A percentile compares a stretch with the other conserved stretches of the same genome.
Evolutionary conservation across 2,888 invertebrate genomes (phyloP).

Genomic region (Archips xylosteana): DNA sequence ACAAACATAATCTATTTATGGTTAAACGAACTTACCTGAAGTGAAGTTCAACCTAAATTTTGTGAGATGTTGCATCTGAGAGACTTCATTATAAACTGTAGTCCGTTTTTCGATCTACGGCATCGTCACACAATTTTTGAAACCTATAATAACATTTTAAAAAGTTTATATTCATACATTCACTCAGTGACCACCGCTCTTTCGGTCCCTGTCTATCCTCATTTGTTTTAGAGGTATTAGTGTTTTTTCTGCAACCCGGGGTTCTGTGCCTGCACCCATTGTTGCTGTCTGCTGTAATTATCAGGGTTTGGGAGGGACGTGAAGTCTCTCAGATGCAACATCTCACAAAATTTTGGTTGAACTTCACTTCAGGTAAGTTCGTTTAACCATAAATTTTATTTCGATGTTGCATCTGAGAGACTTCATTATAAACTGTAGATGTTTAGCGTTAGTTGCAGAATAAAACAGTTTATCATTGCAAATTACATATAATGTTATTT

Average conservation of each 20-base stretch:
- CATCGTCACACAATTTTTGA: not conserved
- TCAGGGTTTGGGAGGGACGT: not conserved
- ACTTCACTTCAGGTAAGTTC: too few relatives aligned
- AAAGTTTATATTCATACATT: not conserved
- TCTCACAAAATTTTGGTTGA: too few relatives aligned
- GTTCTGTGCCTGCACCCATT: too few relatives aligned
- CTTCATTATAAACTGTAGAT: not conserved
- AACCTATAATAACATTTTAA: not conserved
- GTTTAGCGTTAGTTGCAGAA: constrained; percentile 8
- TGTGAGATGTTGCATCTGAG: too few relatives aligned
- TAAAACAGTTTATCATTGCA: not conserved
- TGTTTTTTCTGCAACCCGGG: too few relatives aligned
- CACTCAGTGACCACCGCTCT: not conserved
- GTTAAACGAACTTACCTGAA: too few relatives aligned
- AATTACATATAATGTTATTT: too few relatives aligned
- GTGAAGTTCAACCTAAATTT: too few relatives aligned
- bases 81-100: too few relatives aligned
- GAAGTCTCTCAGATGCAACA: too few relatives aligned
- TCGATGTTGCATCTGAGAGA: constrained; percentile 3
- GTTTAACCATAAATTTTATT: not conserved
- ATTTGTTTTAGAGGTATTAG: not conserved
- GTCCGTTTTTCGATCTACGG: not conserved
- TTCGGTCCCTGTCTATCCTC: not conserved
- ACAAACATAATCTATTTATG: too few relatives aligned
- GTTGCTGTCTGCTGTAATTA: too few relatives aligned